Base-by-base conservation (phyloP, 1,140 invertebrate genomes). In the Pteromalus puparum region DNA sequence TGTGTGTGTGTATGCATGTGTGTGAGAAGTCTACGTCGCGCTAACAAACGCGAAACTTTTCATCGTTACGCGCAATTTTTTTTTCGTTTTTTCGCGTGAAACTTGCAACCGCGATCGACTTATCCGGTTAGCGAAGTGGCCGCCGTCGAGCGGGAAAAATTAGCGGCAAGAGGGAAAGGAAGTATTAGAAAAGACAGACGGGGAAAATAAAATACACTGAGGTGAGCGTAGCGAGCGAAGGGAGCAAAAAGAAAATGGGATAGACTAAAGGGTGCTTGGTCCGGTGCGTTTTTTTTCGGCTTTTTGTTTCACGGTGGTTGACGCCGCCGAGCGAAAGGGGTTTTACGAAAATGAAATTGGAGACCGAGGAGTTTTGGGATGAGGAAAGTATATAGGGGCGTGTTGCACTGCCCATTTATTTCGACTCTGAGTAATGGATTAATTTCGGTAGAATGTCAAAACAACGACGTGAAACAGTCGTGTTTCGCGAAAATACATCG, bases 131-230 rank as follows among this genome's bases (percentile, higher is more conserved):
- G 68, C 9, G 72, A 74, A 42, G 10, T 21, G 18, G 38, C 72
- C 72, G 1, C 34, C 13, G 9, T 38, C 28, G 15, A 15, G 28
- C 28, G 26, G 18, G 72, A 74, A 75, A 30, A n/a, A 42, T 46
- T 75, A 75, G 34, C 53, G 6, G 53, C 53, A 4, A 21, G 21
- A n/a, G 46, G 46, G 46, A 3, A 18, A 61, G 18, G 21, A n/a
- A 61, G 53, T 61, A 61, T 61, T 61, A 61, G 53, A 61, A 61
- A 61, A 61, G 53, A 61, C 53, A 61, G 38, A 75, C 21, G 73
- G 34, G 18, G 34, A 75, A 75, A 75, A 75, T 75, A 75, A 75
- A 75, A 61, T 61, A 61, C 53, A 61, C 53, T 18, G 21, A 61
- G 7, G 18, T 5, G 18, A 61, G 53, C 18, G 34, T 30, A 12